These are phyloP conservation scores for Homarus gammarus DNA, from an alignment of 2,888 invertebrate genomes.

Conservation along the genomic window DNA sequence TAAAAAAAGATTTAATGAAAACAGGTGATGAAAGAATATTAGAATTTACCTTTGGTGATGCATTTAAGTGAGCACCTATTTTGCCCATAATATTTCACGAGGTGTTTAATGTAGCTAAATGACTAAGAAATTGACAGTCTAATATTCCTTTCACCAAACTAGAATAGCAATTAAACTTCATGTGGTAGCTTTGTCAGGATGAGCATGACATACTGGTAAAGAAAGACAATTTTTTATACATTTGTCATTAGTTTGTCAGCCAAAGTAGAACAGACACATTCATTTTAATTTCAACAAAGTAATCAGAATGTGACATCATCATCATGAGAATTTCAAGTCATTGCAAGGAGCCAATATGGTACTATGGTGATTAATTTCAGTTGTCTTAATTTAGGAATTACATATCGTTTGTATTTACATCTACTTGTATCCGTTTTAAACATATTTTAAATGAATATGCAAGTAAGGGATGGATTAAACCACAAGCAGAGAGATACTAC, in stretches of 20 bases:
- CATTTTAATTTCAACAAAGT: neutral
- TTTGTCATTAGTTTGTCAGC: neutral
- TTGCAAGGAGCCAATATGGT: neutral
- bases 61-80: slow-evolving; percentile 13
- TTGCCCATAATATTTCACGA: neutral
- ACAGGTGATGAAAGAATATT: slow-evolving; percentile 61
- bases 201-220: neutral
- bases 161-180: slow-evolving; percentile 1
- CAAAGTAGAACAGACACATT: neutral
- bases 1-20: slow-evolving; percentile 73
- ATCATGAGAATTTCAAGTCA: neutral
- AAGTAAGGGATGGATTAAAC: neutral
- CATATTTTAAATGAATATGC: neutral
- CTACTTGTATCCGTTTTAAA: too few relatives aligned
- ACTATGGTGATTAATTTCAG: too few relatives aligned
- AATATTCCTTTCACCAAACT: neutral
- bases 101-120: neutral
- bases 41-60: slow-evolving; percentile 16
- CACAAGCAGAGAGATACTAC: neutral
- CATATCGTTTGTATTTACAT: too few relatives aligned
- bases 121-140: neutral
- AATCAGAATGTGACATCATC: neutral
- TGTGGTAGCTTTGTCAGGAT: slow-evolving; percentile 2
- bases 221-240: neutral
- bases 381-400: too few relatives aligned